Percentiles rank a stretch among this genome's conserved stretches.
phyloP scores from a whole-genome alignment of 2,113 vertebrate genomes.

The Lepisosteus oculatus region DNA sequence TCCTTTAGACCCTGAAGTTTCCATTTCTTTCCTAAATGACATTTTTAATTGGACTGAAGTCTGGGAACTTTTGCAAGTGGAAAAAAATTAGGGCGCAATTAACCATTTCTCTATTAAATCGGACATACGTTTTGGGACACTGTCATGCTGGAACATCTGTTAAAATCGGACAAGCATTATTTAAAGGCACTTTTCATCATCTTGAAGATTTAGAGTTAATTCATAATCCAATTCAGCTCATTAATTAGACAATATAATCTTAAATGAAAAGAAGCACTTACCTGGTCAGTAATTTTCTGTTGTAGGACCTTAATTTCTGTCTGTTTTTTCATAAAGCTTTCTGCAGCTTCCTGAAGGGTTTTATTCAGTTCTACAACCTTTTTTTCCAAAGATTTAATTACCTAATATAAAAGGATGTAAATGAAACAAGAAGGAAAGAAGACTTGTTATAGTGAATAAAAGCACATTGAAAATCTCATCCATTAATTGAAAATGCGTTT shows the following conservation, averaged over 20 bases:
- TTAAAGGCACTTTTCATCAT: background rate
- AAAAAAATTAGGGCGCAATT: too few species aligned
- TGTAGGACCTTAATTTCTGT: slow-evolving; percentile 49
- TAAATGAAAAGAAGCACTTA: slow-evolving; percentile 15
- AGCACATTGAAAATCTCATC: too few species aligned
- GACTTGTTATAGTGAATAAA: too few species aligned
- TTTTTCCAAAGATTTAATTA: slow-evolving; percentile 69
- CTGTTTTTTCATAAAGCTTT: slow-evolving; percentile 54
- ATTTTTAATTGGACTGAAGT: too few species aligned
- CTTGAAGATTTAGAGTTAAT: background rate
- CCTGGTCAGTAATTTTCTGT: slow-evolving; percentile 45
- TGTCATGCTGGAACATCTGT: too few species aligned
- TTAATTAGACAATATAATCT: background rate
- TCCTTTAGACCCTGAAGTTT: too few species aligned
- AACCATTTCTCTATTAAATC: too few species aligned
- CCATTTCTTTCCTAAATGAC: too few species aligned
- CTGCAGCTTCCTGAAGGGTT: slow-evolving; percentile 56
- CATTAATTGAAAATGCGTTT: background rate
- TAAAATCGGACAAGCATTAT: too few species aligned
- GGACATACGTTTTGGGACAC: too few species aligned
- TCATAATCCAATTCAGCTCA: background rate
- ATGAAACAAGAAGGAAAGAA: background rate
- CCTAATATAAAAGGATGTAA: slow-evolving; percentile 42
- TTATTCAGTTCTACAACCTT: slow-evolving; percentile 67
- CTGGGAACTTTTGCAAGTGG: too few species aligned